Conservation (phyloP, 2,113 vertebrate genomes). For the Onychostoma macrolepis region DNA sequence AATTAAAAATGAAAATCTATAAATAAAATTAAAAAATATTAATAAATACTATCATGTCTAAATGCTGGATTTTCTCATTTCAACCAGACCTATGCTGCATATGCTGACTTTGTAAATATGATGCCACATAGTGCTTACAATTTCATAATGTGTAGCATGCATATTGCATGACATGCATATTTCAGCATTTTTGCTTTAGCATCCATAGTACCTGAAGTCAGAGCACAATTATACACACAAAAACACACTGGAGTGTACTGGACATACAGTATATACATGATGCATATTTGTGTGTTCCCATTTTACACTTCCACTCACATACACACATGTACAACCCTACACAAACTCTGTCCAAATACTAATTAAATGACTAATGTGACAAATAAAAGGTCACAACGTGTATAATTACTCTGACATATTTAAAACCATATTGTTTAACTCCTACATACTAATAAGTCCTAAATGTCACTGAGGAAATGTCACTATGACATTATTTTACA, state of each 20-base stretch:
- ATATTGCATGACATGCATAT: background rate
- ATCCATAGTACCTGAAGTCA: background rate
- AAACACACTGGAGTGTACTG: too few species aligned
- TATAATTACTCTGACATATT: background rate
- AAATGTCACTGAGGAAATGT: slow-evolving; percentile 2
- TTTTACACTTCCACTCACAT: background rate
- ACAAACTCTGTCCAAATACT: background rate
- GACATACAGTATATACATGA: background rate
- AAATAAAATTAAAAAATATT: too few species aligned
- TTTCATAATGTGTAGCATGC: background rate
- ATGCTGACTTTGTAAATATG: background rate
- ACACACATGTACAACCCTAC: background rate
- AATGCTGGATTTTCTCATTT: background rate
- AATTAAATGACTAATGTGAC: background rate
- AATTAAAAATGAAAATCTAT: too few species aligned
- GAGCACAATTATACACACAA: background rate
- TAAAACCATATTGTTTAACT: background rate
- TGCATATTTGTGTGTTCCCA: background rate
- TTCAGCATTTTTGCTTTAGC: background rate
- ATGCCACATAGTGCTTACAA: background rate
- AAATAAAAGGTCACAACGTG: background rate
- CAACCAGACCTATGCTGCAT: background rate
- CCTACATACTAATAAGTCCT: background rate
- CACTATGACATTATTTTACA: background rate
- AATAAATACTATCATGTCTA: background rate